These are phyloP conservation scores for Lithodes maja DNA, from an alignment of 2,888 invertebrate species.

Conservation along the genomic window DNA sequence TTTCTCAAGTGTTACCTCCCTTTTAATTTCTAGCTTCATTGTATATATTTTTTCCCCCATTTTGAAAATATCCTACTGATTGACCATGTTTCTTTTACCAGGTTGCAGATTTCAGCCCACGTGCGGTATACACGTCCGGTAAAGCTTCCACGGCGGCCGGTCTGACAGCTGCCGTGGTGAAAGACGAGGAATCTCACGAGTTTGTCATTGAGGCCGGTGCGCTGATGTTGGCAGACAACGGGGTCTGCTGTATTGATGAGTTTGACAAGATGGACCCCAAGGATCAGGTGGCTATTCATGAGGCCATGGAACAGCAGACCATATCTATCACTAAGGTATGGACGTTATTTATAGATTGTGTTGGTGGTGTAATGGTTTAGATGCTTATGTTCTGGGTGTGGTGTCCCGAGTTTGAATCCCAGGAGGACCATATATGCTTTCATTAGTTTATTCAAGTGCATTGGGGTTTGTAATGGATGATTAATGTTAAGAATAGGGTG, in stretches of 20 bases:
- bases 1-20: too few species aligned
- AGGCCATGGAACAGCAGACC: conserved; percentile 99
- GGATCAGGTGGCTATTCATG: conserved; percentile 99
- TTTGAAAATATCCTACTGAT: too few species aligned
- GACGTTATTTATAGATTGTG: not conserved
- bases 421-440: too few species aligned
- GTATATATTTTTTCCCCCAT: too few species aligned
- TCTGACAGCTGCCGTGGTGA: conserved; percentile 98
- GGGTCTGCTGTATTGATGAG: conserved; percentile 99
- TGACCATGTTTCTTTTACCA: conserved; percentile 71
- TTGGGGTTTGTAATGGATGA: too few species aligned
- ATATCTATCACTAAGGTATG: conserved; percentile 95
- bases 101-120: conserved; percentile 92
- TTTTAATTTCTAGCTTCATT: too few species aligned
- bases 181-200: conserved; percentile 97
- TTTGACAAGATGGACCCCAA: conserved; percentile 99
- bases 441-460: too few species aligned
- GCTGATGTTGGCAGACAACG: conserved; percentile 98
- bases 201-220: conserved; percentile 99
- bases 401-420: too few species aligned
- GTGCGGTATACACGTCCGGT: conserved; percentile 98
- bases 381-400: too few species aligned
- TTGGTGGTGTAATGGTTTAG: too few species aligned
- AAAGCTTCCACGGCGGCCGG: conserved; percentile 99
- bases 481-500: too few species aligned